Conservation (phyloP, 1,140 invertebrate genomes). For the Galleria mellonella region DNA sequence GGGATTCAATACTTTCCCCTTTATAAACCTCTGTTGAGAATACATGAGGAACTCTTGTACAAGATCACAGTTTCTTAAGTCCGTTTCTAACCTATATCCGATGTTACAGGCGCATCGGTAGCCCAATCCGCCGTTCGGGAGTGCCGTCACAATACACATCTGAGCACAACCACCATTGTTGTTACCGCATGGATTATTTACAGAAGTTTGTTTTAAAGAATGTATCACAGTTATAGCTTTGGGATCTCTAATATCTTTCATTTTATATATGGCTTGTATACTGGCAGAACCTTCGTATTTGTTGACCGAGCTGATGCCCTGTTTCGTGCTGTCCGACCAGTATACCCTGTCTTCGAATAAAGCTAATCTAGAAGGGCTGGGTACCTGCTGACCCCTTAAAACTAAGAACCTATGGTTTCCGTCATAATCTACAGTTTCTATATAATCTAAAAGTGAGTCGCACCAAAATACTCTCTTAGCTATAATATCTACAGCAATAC, state of each 20-base stretch:
- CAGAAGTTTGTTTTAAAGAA: constrained; percentile 82
- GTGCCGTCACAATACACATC: constrained; percentile 94
- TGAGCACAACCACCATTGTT: constrained; percentile 96
- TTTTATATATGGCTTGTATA: constrained; percentile 87
- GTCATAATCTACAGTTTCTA: constrained; percentile 97
- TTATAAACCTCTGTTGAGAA: constrained; percentile 97
- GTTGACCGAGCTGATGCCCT: constrained; percentile 93
- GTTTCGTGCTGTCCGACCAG: constrained; percentile 97
- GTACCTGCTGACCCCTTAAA: constrained; percentile 88
- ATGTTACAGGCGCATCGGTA: constrained; percentile 96
- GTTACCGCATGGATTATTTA: constrained; percentile 91
- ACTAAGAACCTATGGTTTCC: constrained; percentile 87
- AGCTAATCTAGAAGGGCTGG: constrained; percentile 88
- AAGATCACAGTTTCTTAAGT: constrained; percentile 88
- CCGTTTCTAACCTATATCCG: constrained; percentile 85
- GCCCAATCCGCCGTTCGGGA: constrained; percentile 85
- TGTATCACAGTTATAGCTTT: constrained; percentile 90
- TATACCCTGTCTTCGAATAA: constrained; percentile 94
- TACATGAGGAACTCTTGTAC: constrained; percentile 97
- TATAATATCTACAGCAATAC: constrained; percentile 90
- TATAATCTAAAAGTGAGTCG: constrained; percentile 96
- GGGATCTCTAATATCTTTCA: constrained; percentile 86
- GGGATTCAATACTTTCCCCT: constrained; percentile 93
- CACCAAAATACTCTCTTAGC: constrained; percentile 96
- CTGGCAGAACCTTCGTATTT: constrained; percentile 88